phyloP scores from a whole-genome alignment of 2,888 invertebrate genomes.

The Campopleginae sp. region DNA sequence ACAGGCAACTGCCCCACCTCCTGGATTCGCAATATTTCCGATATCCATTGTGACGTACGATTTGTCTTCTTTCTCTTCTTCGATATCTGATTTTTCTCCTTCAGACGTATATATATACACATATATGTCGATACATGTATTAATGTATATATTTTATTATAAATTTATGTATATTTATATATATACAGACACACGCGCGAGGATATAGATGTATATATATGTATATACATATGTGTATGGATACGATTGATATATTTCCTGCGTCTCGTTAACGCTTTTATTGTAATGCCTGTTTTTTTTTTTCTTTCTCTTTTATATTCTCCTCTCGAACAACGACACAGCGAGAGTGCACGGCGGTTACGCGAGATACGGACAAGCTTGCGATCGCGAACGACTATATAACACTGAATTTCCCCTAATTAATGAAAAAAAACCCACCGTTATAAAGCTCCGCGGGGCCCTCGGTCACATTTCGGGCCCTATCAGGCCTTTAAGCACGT shows the following conservation, averaged over 20 bases:
- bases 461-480: constrained; percentile 75
- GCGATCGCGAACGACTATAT: constrained; percentile 20
- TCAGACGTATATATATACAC: constrained; percentile 4
- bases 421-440: constrained; percentile 66
- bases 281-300: constrained; percentile 11
- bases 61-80: constrained; percentile 17
- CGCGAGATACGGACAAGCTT: constrained; percentile 10
- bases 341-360: constrained; percentile 19
- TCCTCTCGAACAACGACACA: constrained; percentile 9
- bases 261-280: constrained; percentile 18
- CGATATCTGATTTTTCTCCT: constrained; percentile 6
- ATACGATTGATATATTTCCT: constrained; percentile 12
- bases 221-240: constrained; percentile 3
- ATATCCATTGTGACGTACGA: constrained; percentile 68
- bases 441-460: constrained; percentile 59
- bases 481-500: constrained; percentile 76
- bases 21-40: constrained; percentile 61
- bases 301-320: not conserved
- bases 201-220: not conserved
- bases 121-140: constrained; percentile 14
- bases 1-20: constrained; percentile 86
- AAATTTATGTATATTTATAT: not conserved
- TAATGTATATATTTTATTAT: not conserved
- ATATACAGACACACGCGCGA: constrained; percentile 5
- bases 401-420: constrained; percentile 56